Evolutionary conservation across 2,797 vertebrate species (phyloP).

Genomic region (Falco peregrinus): DNA sequence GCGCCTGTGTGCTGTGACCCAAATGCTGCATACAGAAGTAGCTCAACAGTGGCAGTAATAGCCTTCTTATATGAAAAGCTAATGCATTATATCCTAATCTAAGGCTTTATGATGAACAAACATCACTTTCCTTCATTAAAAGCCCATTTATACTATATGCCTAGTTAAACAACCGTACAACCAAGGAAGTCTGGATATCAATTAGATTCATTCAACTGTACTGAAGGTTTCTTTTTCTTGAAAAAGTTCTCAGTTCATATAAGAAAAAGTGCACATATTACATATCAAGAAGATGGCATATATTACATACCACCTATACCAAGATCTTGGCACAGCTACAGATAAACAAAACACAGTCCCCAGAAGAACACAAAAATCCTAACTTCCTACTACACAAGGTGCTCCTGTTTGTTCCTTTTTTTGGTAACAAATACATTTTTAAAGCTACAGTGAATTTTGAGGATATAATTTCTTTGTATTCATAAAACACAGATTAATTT

Average conservation of each 20-base stretch:
- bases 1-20: background rate
- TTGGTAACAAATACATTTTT: background rate
- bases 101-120: background rate
- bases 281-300: background rate
- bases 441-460: conserved; percentile 10
- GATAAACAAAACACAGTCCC: background rate
- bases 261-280: background rate
- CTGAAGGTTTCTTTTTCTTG: background rate
- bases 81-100: background rate
- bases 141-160: no score
- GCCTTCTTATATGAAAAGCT: background rate
- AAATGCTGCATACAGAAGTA: background rate
- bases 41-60: background rate
- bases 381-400: background rate
- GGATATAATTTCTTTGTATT: conserved; percentile 14
- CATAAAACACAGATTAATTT: conserved; percentile 23
- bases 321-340: background rate
- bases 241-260: background rate
- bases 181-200: background rate
- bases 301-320: background rate
- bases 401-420: background rate
- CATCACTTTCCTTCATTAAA: background rate
- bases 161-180: background rate
- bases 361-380: background rate
- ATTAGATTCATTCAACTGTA: background rate